Evolutionary conservation across 2,797 vertebrate genomes (phyloP).

Genomic region (Sebastes taczanowskii): DNA sequence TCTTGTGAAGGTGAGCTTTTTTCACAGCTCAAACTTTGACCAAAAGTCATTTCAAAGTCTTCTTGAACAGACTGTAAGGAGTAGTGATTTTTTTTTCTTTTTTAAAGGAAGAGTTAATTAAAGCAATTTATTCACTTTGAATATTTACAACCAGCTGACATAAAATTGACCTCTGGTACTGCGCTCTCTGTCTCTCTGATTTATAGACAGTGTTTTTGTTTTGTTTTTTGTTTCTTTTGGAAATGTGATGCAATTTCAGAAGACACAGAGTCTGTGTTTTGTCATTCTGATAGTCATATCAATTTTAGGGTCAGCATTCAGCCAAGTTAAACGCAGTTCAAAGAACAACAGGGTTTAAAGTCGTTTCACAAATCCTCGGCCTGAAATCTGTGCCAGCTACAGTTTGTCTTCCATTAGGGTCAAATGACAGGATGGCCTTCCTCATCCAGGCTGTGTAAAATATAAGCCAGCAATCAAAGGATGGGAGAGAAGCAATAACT

Average conservation of each 20-base stretch:
- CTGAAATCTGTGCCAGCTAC: conserved; percentile 58
- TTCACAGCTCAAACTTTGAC: not conserved
- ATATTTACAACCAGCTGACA: conserved; percentile 17
- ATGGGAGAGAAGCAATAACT: conserved; percentile 57
- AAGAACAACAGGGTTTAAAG: conserved; percentile 57
- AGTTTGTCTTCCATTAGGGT: conserved; percentile 66
- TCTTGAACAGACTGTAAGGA: not conserved
- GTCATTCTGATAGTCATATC: conserved; percentile 56
- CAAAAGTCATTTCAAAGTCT: not conserved
- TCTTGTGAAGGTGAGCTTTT: conserved; percentile 88
- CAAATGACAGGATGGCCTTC: conserved; percentile 52
- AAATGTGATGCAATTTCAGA: conserved; percentile 37
- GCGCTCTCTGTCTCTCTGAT: conserved; percentile 13
- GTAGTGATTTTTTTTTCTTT: not conserved
- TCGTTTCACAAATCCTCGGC: conserved; percentile 43
- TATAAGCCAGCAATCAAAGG: conserved; percentile 48
- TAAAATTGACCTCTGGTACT: conserved; percentile 31
- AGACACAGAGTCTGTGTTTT: conserved; percentile 54
- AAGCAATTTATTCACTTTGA: not conserved
- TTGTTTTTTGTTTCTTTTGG: conserved; percentile 44
- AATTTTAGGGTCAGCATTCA: conserved; percentile 34
- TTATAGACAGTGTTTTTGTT: conserved; percentile 20
- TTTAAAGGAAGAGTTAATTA: not conserved
- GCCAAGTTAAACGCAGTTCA: conserved; percentile 56
- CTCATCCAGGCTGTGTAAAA: conserved; percentile 30